A percentile compares a stretch with the other conserved stretches of the same genome.
Evolutionary conservation across 2,113 vertebrate genomes (phyloP).

Genomic region (Sphyrna mokarran): DNA sequence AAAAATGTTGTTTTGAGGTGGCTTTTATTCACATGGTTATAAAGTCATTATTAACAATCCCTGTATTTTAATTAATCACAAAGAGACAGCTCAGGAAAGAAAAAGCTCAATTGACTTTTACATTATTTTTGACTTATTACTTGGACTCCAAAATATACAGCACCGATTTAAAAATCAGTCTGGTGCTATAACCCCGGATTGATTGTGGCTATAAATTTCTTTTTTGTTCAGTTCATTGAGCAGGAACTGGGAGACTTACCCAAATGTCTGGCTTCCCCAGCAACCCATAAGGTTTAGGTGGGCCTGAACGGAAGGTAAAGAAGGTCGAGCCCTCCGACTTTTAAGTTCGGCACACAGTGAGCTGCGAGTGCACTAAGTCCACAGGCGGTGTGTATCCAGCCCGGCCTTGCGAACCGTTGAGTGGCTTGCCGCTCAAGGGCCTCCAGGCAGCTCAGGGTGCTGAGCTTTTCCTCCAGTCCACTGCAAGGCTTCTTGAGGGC

Average conservation of each 20-base stretch:
- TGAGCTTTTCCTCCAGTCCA: constrained; percentile 66
- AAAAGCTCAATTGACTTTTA: background rate
- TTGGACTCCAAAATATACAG: background rate
- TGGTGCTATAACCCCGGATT: background rate
- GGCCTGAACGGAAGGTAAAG: too few relatives aligned
- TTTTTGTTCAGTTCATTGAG: background rate
- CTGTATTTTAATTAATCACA: background rate
- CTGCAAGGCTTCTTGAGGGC: constrained; percentile 59
- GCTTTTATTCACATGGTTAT: background rate
- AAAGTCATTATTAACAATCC: background rate
- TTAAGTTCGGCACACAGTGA: constrained; percentile 16
- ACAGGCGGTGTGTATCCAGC: constrained; percentile 28
- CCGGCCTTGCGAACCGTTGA: background rate
- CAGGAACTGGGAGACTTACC: background rate
- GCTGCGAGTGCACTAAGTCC: constrained; percentile 30
- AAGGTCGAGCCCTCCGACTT: background rate
- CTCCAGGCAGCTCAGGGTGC: constrained; percentile 43
- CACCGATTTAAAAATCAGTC: background rate
- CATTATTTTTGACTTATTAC: background rate
- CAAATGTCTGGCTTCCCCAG: background rate
- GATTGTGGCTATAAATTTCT: background rate
- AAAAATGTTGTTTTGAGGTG: background rate
- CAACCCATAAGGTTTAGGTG: background rate
- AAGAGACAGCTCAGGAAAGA: background rate
- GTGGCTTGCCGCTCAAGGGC: constrained; percentile 7